These are phyloP conservation scores for Xiphophorus maculatus DNA, from an alignment of 2,113 vertebrate genomes.

Conservation along the genomic window DNA sequence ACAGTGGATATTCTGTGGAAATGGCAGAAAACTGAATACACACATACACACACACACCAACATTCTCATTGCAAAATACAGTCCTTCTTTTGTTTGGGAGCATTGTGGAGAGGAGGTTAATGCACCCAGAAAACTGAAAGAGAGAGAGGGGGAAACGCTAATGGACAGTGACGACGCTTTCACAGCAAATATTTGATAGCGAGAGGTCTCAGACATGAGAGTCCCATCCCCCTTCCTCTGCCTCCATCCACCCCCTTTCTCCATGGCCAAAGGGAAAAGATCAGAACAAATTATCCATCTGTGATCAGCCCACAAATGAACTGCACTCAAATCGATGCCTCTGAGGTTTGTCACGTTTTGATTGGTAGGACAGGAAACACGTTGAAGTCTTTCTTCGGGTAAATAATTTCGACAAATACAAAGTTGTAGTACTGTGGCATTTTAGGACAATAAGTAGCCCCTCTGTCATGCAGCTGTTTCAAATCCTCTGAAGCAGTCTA, in stretches of 20 bases:
- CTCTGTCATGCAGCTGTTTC: too few relatives aligned
- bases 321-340: slow-evolving; percentile 6
- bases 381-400: too few relatives aligned
- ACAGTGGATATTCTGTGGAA: too few relatives aligned
- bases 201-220: slow-evolving; percentile 34
- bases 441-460: neutral
- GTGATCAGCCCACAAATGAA: slow-evolving; percentile 47
- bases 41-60: too few relatives aligned
- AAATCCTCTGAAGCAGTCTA: too few relatives aligned
- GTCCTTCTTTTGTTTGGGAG: slow-evolving; percentile 50
- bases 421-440: neutral
- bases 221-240: too few relatives aligned
- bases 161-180: slow-evolving; percentile 60
- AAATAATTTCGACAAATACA: neutral
- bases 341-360: too few relatives aligned
- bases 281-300: slow-evolving; percentile 45
- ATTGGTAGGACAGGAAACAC: too few relatives aligned
- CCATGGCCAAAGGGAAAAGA: slow-evolving; percentile 43
- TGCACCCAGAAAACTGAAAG: slow-evolving; percentile 52
- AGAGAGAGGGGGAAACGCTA: slow-evolving; percentile 24
- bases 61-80: slow-evolving; percentile 22
- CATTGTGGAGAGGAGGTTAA: slow-evolving; percentile 57
- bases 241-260: slow-evolving; percentile 20
- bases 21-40: too few relatives aligned
- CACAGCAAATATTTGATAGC: slow-evolving; percentile 58